phyloP scores from a whole-genome alignment of 2,888 invertebrate species.

The Pterostichus niger region DNA sequence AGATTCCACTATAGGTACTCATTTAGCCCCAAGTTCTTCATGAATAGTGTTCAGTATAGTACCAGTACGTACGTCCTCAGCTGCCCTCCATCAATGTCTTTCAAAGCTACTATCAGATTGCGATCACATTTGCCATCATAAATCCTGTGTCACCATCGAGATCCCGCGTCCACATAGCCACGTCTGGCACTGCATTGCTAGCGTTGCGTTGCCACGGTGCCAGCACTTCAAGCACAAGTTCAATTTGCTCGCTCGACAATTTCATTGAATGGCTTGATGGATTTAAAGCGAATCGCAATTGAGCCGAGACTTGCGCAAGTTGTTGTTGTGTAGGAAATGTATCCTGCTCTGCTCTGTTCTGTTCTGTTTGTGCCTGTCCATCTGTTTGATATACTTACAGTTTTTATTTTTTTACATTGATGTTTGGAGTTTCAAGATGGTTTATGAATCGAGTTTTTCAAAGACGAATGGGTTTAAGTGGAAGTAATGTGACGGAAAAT shows the following conservation, averaged over 20 bases:
- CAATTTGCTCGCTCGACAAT: slow-evolving; percentile 46
- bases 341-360: not conserved
- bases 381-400: slow-evolving; percentile 3
- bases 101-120: slow-evolving; percentile 11
- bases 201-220: slow-evolving; percentile 20
- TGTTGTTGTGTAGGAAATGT: slow-evolving; percentile 38
- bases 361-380: slow-evolving; percentile 3
- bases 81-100: slow-evolving; percentile 16
- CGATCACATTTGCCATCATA: slow-evolving; percentile 45
- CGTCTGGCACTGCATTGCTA: not conserved
- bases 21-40: not conserved
- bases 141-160: slow-evolving; percentile 22
- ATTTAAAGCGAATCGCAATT: slow-evolving; percentile 39
- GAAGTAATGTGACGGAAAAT: slow-evolving; percentile 29
- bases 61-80: slow-evolving; percentile 12
- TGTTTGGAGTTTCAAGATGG: slow-evolving; percentile 23
- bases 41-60: not conserved
- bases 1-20: not conserved
- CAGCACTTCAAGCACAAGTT: slow-evolving; percentile 4
- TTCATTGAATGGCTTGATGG: slow-evolving; percentile 45
- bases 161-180: not conserved
- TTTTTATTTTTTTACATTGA: slow-evolving; percentile 20
- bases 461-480: slow-evolving; percentile 20
- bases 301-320: slow-evolving; percentile 17
- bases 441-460: slow-evolving; percentile 36